Conservation (phyloP, 2,888 invertebrate genomes). For the Conchocele bisecta region DNA sequence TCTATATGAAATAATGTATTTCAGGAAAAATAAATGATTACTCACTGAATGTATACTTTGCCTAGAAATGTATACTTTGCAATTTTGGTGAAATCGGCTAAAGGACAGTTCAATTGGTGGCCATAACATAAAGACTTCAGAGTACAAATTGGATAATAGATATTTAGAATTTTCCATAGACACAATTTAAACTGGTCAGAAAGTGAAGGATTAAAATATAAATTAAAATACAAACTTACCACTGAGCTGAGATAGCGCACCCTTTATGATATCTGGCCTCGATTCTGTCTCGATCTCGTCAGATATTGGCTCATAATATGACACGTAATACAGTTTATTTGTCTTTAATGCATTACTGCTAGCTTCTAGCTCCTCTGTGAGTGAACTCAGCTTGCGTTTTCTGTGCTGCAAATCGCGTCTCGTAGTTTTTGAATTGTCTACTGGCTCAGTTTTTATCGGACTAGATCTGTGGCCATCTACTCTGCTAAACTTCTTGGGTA, state of each 20-base stretch:
- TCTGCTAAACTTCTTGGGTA: background rate
- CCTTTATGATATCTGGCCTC: conserved; percentile 46
- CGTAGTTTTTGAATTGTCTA: conserved; percentile 22
- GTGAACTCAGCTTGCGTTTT: conserved; percentile 40
- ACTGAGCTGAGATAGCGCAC: conserved; percentile 53
- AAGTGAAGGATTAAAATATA: too few species aligned
- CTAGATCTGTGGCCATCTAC: conserved; percentile 4
- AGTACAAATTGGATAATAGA: too few species aligned
- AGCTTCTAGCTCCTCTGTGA: conserved; percentile 35
- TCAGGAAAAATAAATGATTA: too few species aligned
- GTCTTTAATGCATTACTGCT: conserved; percentile 63
- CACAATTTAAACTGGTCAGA: too few species aligned
- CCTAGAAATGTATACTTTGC: too few species aligned
- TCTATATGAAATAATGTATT: too few species aligned
- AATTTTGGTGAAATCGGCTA: too few species aligned
- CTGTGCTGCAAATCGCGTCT: conserved; percentile 37
- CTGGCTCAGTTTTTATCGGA: conserved; percentile 12
- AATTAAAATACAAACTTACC: conserved; percentile 52
- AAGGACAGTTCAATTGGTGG: too few species aligned
- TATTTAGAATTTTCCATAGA: too few species aligned
- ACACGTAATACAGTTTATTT: conserved; percentile 70
- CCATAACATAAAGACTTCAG: too few species aligned
- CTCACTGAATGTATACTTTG: too few species aligned
- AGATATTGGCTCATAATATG: conserved; percentile 63
- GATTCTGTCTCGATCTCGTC: conserved; percentile 58